A percentile compares a stretch with the other conserved stretches of the same genome.
Conservation (phyloP, 2,113 vertebrate genomes). For the Cyanoderma ruficeps region DNA sequence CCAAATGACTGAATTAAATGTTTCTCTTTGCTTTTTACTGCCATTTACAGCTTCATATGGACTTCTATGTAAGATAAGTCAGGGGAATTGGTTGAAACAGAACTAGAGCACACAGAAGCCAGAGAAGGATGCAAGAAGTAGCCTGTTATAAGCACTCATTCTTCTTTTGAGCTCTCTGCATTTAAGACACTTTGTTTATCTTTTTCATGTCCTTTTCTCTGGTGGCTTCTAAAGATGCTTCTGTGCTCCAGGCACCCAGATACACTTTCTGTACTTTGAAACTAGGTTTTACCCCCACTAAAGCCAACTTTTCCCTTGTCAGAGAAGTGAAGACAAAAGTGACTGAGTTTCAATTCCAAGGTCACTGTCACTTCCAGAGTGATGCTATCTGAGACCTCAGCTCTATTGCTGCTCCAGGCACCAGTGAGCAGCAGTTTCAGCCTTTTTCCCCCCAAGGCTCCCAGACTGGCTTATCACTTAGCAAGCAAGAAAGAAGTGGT, state of each 20-base stretch:
- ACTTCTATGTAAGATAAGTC: not conserved
- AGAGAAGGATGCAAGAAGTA: not conserved
- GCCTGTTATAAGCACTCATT: not conserved
- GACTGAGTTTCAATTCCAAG: not conserved
- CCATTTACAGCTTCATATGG: not conserved
- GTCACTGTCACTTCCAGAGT: not conserved
- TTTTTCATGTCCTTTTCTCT: not conserved
- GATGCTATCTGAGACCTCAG: not conserved
- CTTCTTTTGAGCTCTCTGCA: not conserved
- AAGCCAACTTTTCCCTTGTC: not conserved
- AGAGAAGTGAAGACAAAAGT: not conserved
- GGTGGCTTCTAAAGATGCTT: not conserved
- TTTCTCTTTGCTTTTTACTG: not conserved
- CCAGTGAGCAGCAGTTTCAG: accelerated
- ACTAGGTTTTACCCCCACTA: not conserved
- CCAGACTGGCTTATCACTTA: accelerated
- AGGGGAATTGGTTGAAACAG: not conserved
- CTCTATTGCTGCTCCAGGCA: not conserved
- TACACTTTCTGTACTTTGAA: not conserved
- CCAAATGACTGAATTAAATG: not conserved
- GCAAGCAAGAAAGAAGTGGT: not conserved
- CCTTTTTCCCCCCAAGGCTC: not conserved
- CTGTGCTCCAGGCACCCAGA: not conserved
- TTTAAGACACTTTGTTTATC: not conserved
- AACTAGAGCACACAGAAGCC: not conserved